Base-by-base conservation (phyloP, 2,113 vertebrate species). In the Bufo bufo region DNA sequence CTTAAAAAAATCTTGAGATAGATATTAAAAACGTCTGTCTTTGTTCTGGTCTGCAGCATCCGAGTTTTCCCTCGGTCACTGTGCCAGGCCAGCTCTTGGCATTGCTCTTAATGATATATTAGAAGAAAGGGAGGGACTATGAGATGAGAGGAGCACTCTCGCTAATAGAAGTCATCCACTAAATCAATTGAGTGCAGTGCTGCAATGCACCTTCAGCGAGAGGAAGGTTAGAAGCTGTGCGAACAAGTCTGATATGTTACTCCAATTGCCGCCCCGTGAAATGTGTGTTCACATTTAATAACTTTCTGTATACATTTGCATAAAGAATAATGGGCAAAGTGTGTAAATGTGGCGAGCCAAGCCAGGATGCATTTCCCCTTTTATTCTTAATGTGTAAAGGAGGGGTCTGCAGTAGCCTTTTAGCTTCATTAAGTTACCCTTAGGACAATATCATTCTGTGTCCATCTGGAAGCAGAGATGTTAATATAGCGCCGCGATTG, bases 101-200 rank as follows among this genome's bases (percentile, higher is more conserved):
- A 91, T 92, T 92, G 85, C 91, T 94, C 54, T 93, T 91, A 94
- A 93, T 93, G 93, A 95, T 93, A 93, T 94, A 95, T 94, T 92
- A 89, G 88, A 91, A 84, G 84, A 84, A 78, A 89, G 90, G 93
- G 92, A 91, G 92, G 94, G 92, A 88, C 90, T 91, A 92, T 58
- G 82, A 56, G 78, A 91, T 91, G 91, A 93, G 92, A 94, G 14
- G 75, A 93, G 91, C 0, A 86, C 90, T 93, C 91, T 93, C 74
- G 72, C 92, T 95, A 95, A 95, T 94, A 94, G 90, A 91, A 94
- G 75, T 81, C 84, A 93, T 92, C 92, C 90, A 93, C 91, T 94
- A 92, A 94, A 94, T 95, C 94, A 94, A 89, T 95, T 91, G 90
- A 89, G 89, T 43, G 90, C 75, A 63, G 90, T 93, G 89, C 91